These are phyloP conservation scores for Scopus umbretta DNA, from an alignment of 2,113 vertebrate species.

Conservation along the genomic window DNA sequence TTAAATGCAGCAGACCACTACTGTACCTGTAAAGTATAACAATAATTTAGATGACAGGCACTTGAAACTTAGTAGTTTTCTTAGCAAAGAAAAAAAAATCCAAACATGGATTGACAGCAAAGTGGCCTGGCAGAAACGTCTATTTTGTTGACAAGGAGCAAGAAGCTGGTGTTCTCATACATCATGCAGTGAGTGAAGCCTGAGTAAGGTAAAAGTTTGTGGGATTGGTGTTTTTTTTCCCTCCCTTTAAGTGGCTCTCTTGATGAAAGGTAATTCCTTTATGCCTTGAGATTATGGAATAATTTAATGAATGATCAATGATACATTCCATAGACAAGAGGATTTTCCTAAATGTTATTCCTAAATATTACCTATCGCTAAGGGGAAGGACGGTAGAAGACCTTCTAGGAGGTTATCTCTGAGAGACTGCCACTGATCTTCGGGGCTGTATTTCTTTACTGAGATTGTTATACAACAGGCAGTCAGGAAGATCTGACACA, in stretches of 20 bases:
- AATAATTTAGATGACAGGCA: neutral
- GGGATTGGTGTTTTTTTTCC: neutral
- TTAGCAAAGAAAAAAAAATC: neutral
- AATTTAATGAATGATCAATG: neutral
- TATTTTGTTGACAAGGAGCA: neutral
- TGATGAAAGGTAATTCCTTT: neutral
- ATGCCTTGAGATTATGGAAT: neutral
- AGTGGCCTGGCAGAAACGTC: neutral
- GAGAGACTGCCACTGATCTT: neutral
- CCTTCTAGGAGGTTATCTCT: neutral
- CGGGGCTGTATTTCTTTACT: neutral
- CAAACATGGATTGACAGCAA: neutral
- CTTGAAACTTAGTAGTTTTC: too few relatives aligned
- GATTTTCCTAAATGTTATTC: neutral
- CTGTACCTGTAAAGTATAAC: neutral
- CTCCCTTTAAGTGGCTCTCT: too few relatives aligned
- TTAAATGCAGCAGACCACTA: neutral
- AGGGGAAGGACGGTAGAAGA: neutral
- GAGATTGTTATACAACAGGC: neutral
- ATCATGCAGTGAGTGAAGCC: fast-evolving
- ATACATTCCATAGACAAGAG: neutral
- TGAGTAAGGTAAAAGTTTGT: fast-evolving
- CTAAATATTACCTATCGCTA: neutral
- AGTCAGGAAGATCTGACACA: neutral
- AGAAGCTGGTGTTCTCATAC: too few relatives aligned